Evolutionary conservation across 1,140 invertebrate species (phyloP), one percentile per base, ranked within the genome.

Genomic region (Acromyrmex charruanus): DNA sequence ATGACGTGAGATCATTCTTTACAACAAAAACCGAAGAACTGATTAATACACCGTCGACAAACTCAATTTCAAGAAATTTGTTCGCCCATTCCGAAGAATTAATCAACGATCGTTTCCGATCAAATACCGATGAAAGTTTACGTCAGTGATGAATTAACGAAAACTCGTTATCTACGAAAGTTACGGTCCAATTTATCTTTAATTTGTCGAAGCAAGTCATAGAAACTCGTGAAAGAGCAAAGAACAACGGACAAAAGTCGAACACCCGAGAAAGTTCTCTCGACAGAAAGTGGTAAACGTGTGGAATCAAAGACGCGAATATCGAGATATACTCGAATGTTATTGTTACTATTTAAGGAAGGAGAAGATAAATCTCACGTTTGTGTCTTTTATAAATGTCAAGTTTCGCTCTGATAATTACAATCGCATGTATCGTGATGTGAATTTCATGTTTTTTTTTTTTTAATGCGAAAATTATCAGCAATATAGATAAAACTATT

Each of bases 201-300:
- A 61, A 84, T 84, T 74, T 53, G 1, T n/a, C 21, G 21, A 49
- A 49, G 25, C 49, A 4, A 51, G 3, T 71, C 44, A 44, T 18
- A 44, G 53, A 16, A 39, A 82, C 66, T 82, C 31, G 44, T 21
- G 21, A 18, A 44, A 25, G 5, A 49, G 14, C 4, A 18, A 53
- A 66, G 16, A 63, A 68, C n/a, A 28, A 31, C 21, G 49, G 44
- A 84, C 14, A 31, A n/a, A 51, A 68, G 35, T 85, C 55, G 18
- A 18, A 74, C 72, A 86, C 53, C 61, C 49, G 58, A 80, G 61
- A 86, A 75, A 86, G 87, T 88, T 89, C 87, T 86, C 44, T 55
- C 25, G n/a, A 71, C 21, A 21, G 25, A 21, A 63, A 61, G n/a
- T 44, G 55, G 25, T 44, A 82, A 82, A 74, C n/a, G 25, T 18